A percentile compares a stretch with the other conserved stretches of the same genome.
phyloP scores from a whole-genome alignment of 2,797 vertebrate genomes.

The Buphagus erythrorhynchus region DNA sequence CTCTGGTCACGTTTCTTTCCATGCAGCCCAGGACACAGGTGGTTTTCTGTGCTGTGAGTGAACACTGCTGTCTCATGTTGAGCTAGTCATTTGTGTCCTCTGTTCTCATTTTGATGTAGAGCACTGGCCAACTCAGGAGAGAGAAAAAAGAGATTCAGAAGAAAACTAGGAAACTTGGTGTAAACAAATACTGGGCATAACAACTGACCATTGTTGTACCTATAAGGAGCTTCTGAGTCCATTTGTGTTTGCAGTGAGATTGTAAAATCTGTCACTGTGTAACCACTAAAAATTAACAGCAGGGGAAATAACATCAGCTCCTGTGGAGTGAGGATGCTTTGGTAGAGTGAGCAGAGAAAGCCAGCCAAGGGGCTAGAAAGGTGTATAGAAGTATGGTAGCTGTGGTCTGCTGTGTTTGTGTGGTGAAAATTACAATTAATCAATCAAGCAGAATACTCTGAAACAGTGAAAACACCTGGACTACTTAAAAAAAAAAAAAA shows the following conservation, averaged over 20 bases:
- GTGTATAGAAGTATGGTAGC: neutral
- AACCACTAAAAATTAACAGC: neutral
- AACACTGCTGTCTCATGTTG: neutral
- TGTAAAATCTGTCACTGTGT: neutral
- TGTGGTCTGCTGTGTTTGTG: neutral
- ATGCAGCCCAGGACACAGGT: neutral
- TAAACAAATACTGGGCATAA: neutral
- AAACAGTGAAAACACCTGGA: neutral
- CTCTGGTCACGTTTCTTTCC: fast-evolving
- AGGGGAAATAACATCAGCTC: neutral
- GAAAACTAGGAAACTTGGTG: neutral
- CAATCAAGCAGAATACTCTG: neutral
- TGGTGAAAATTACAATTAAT: neutral
- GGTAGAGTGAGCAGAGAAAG: neutral
- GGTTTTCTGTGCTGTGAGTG: neutral
- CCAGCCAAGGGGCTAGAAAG: neutral
- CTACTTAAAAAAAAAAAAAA: neutral
- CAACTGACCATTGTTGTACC: neutral
- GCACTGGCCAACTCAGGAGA: fast-evolving
- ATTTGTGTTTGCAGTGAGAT: neutral
- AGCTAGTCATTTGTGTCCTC: neutral
- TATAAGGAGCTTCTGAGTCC: neutral
- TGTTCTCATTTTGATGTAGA: neutral
- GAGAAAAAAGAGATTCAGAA: neutral
- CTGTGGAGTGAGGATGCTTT: neutral